Evolutionary conservation across 2,888 invertebrate species (phyloP), one percentile per base, ranked within the genome.

Genomic region (Portevinia maculata): DNA sequence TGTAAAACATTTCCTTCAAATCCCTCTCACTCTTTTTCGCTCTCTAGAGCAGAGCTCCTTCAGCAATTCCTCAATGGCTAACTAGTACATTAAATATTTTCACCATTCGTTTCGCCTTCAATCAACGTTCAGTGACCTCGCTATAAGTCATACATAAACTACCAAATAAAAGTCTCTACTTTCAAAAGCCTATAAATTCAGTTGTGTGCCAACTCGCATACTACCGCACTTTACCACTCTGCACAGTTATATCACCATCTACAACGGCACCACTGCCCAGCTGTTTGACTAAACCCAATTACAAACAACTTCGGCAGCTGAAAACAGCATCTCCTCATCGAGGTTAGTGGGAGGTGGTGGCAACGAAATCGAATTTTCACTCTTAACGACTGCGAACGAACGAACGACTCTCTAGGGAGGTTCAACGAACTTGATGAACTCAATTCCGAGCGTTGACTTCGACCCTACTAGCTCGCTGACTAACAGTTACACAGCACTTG

Each of bases 361-460:
- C 15, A 34, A 60, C 50, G 70, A 48, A 65, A 70, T 76, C 67
- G 78, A 78, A 83, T 83, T 83, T 83, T 83, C 83, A 83, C 83
- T 83, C 78, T 75, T 64, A 65, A 65, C 71, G 37, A 70, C 81
- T 50, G 64, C 70, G 24, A n/a, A n/a, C n/a, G n/a, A n/a, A 52
- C 75, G 13, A 24, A 24, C 24, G 24, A 24, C 24, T 53, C 70
- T 57, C 34, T 21, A 60, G 71, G 60, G 76, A 71, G 71, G 83
- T 78, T 83, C 78, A 83, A 83, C 64, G 78, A 83, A 83, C 83
- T 57, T 67, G 44, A 52, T 83, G 83, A 78, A 83, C 83, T 83
- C 71, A 83, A 57, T 83, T 78, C 83, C 65, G 83, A 53, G 53
- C 83, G 50, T 71, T 83, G 83, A 83, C 83, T 83, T 83, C 83